A percentile compares a stretch with the other conserved stretches of the same genome.
phyloP scores from a whole-genome alignment of 1,140 invertebrate species.

The Cydia fagiglandana region DNA sequence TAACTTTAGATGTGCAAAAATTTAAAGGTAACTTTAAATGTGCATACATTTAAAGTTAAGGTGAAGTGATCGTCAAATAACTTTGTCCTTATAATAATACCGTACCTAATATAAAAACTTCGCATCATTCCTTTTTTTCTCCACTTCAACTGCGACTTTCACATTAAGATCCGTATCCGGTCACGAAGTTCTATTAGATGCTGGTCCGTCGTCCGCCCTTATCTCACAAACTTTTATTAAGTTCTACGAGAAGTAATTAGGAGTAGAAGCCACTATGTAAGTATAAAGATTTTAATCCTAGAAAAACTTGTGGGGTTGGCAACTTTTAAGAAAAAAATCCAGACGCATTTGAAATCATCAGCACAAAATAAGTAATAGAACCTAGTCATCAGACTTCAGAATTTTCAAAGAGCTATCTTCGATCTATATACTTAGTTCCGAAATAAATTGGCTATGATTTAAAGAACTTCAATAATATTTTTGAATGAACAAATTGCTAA shows the following conservation, averaged over 20 bases:
- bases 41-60: no score
- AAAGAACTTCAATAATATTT: no score
- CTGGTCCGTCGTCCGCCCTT: constrained; percentile 11
- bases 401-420: no score
- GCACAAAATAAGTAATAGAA: no score
- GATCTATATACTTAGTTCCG: no score
- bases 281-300: constrained; percentile 5
- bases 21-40: no score
- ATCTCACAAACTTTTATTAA: constrained; percentile 17
- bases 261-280: not conserved
- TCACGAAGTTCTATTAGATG: constrained; percentile 20
- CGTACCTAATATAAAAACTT: not conserved
- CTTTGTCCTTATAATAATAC: no score
- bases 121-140: not conserved
- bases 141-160: not conserved
- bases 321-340: not conserved
- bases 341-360: not conserved
- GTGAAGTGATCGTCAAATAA: no score
- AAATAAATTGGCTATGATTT: no score
- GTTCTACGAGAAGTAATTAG: constrained; percentile 16
- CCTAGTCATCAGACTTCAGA: no score
- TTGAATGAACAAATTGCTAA: no score
- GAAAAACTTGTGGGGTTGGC: not conserved
- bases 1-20: no score
- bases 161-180: constrained; percentile 12